phyloP scores from a whole-genome alignment of 2,888 invertebrate genomes.

The Rhabditophanes sp. region DNA sequence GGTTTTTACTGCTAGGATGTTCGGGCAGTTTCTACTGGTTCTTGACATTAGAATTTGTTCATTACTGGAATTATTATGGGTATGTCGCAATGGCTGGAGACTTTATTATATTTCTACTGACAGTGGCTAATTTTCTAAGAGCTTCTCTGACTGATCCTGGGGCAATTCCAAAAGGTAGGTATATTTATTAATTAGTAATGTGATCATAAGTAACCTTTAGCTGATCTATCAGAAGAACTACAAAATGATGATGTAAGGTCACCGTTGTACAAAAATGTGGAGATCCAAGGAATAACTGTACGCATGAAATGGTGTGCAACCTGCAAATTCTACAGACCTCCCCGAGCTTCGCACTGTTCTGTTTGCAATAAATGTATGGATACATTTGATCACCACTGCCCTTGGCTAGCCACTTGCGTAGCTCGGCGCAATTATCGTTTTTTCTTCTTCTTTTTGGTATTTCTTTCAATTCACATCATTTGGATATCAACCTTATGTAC shows the following conservation, averaged over 20 bases:
- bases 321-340: constrained; percentile 97
- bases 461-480: constrained; percentile 88
- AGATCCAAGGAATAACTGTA: constrained; percentile 92
- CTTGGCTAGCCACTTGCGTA: constrained; percentile 46
- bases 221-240: constrained; percentile 83
- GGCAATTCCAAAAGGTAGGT: constrained; percentile 11
- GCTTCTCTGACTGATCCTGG: constrained; percentile 69
- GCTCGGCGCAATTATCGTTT: constrained; percentile 60
- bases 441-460: constrained; percentile 94
- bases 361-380: constrained; percentile 55
- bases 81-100: no score
- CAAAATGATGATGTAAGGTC: constrained; percentile 84
- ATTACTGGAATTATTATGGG: no score
- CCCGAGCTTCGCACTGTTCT: constrained; percentile 94
- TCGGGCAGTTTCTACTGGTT: constrained; percentile 27
- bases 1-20: constrained; percentile 71
- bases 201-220: constrained; percentile 53
- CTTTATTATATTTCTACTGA: constrained; percentile 85
- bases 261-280: constrained; percentile 62
- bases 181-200: constrained; percentile 9
- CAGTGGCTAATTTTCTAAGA: constrained; percentile 89
- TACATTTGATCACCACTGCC: constrained; percentile 98
- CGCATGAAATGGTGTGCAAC: constrained; percentile 99
- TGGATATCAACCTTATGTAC: constrained; percentile 72
- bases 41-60: no score